Base-by-base conservation (phyloP, 2,113 vertebrate genomes). In the Micronisus gabar region DNA sequence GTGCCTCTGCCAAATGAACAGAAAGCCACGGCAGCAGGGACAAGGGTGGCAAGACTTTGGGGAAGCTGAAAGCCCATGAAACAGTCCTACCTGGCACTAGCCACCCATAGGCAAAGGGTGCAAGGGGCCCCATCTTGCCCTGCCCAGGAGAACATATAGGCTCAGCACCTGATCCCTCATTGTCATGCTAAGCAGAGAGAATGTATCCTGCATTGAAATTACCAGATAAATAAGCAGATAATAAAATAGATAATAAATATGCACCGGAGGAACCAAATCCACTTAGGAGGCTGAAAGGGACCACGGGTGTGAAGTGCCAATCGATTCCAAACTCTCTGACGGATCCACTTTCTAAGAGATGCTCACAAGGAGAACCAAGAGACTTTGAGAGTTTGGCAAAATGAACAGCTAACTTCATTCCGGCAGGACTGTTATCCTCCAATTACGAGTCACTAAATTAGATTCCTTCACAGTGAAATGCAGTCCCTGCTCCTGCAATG, bases 371-470 rank as follows among this genome's bases (percentile, higher is more conserved):
- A 95, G 82, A 97, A 95, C 72, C 48, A 90, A 93, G 95, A 91
- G 87, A 97, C 88, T 96, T 93, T n/a, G 41, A 96, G 94, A 97
- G 86, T 96, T 94, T 97, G 95, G 93, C 90, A 96, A 93, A 97
- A 97, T 83, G 79, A 96, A 81, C 41, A 59, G 74, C 91, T 96
- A 93, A 86, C 92, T 97, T 97, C 86, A 92, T 97, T 98, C 59
- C 45, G 15, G 38, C 40, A 79, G 87, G 86, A 97, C 86, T 93
- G 68, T 87, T 95, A 95, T 96, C 88, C 93, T 96, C 92, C 91
- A 91, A 97, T 97, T 96, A 96, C 86, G 32, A 95, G 68, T 95
- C 91, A 88, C 94, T 97, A 96, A 97, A 97, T 98, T 97, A 96
- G 94, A 96, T 97, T 96, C 94, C 81, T 95, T 95, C 90, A 85